Conservation (phyloP, 2,113 vertebrate species). For the Oncorhynchus masou region DNA sequence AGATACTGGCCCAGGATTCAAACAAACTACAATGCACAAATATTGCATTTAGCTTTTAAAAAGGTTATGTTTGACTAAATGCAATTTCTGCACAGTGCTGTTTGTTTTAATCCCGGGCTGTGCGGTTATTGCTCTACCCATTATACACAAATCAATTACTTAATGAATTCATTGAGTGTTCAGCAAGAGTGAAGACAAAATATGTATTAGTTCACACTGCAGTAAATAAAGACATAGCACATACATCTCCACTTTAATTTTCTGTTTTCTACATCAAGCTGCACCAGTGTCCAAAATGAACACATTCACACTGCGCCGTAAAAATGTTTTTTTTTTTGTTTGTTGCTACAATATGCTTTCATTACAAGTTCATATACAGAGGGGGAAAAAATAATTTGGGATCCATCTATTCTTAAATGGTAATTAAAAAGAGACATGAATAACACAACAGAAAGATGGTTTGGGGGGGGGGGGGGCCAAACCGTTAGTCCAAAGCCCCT, state of each 20-base stretch:
- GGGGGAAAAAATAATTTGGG: background rate
- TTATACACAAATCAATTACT: too few relatives aligned
- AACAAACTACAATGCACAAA: too few relatives aligned
- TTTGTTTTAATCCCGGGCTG: too few relatives aligned
- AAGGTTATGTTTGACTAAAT: too few relatives aligned
- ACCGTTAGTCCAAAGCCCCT: background rate
- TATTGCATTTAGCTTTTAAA: too few relatives aligned
- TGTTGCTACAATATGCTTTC: background rate
- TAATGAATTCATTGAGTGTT: too few relatives aligned
- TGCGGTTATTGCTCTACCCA: too few relatives aligned
- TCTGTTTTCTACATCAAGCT: constrained; percentile 1
- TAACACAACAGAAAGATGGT: background rate
- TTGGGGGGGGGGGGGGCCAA: background rate
- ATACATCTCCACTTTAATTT: background rate
- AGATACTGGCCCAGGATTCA: too few relatives aligned
- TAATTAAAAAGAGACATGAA: background rate
- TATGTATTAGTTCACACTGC: too few relatives aligned
- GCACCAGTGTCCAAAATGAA: background rate
- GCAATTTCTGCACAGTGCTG: too few relatives aligned
- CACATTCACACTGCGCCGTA: background rate
- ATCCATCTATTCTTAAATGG: background rate
- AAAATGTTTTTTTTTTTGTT: background rate
- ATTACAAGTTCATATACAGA: background rate
- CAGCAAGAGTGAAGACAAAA: too few relatives aligned
- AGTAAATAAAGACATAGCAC: background rate